Percentiles rank a stretch among this genome's conserved stretches.
Conservation (phyloP, 2,888 invertebrate species). For the Orthosia gracilis region DNA sequence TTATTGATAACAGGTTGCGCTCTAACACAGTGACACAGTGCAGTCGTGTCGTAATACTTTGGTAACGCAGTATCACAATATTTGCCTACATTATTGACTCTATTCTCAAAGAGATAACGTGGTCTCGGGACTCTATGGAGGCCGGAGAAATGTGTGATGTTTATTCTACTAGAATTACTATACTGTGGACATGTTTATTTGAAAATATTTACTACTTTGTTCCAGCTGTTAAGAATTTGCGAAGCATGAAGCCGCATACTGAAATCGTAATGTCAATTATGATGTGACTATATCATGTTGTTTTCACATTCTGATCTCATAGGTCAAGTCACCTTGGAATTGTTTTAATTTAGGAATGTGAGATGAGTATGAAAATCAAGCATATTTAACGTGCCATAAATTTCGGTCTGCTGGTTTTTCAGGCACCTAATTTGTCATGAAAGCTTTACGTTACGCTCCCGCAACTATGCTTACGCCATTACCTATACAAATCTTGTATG, state of each 20-base stretch:
- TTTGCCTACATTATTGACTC: slow-evolving; percentile 74
- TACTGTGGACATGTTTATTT: slow-evolving; percentile 33
- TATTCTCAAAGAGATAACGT: slow-evolving; percentile 63
- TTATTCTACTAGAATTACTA: slow-evolving; percentile 30
- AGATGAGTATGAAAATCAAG: slow-evolving; percentile 14
- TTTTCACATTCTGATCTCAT: slow-evolving; percentile 29
- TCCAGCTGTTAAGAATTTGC: slow-evolving; percentile 24
- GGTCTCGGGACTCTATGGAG: neutral
- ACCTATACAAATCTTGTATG: neutral
- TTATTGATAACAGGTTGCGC: slow-evolving; percentile 76
- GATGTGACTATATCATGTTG: slow-evolving; percentile 9
- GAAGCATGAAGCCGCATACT: slow-evolving; percentile 13
- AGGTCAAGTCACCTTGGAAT: slow-evolving; percentile 17
- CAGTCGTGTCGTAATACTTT: slow-evolving; percentile 77
- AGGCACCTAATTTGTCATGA: slow-evolving; percentile 27
- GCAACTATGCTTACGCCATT: slow-evolving; percentile 25
- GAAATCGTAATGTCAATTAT: slow-evolving; percentile 36
- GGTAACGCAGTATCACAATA: slow-evolving; percentile 71
- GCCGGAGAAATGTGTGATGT: slow-evolving; percentile 28
- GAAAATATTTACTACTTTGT: slow-evolving; percentile 5
- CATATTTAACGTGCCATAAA: slow-evolving; percentile 40
- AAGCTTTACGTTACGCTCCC: slow-evolving; percentile 33
- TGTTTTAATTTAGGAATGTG: slow-evolving; percentile 36
- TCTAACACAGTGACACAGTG: slow-evolving; percentile 80
- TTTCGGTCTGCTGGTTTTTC: slow-evolving; percentile 34